A percentile compares a stretch with the other conserved stretches of the same genome.
These are phyloP conservation scores for Propithecus deckenii DNA, from an alignment of 2,797 vertebrate genomes.

Conservation along the genomic window DNA sequence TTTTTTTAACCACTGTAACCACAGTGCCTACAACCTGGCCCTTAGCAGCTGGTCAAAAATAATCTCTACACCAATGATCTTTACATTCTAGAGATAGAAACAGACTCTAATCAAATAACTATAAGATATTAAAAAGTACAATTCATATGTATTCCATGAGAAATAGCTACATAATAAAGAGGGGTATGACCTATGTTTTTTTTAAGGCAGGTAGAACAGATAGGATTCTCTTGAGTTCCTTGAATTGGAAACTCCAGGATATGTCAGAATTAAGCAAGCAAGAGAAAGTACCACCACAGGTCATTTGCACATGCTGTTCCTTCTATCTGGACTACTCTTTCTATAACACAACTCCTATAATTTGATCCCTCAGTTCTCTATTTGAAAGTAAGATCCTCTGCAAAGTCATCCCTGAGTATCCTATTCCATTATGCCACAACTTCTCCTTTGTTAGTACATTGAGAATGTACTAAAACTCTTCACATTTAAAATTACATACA, in stretches of 20 bases:
- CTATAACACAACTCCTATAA: neutral
- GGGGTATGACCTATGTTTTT: neutral
- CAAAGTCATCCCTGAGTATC: neutral
- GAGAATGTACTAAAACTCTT: neutral
- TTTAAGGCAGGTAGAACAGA: neutral
- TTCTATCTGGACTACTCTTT: neutral
- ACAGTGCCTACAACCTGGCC: neutral
- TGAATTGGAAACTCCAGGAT: neutral
- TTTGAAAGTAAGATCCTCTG: neutral
- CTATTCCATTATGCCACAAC: neutral
- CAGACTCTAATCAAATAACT: constrained; percentile 28
- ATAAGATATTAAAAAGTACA: constrained; percentile 20
- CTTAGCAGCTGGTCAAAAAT: neutral
- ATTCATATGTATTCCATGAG: neutral
- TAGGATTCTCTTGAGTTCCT: neutral
- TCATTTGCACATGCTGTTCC: neutral
- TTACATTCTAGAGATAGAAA: neutral
- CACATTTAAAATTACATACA: neutral
- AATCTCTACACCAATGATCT: neutral
- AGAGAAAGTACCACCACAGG: neutral
- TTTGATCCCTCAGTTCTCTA: constrained; percentile 30
- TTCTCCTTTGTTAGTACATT: neutral
- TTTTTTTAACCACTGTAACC: neutral
- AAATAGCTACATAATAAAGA: neutral
- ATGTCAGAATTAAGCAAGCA: neutral